Base-by-base conservation (phyloP, 1,140 invertebrate species). In the Neodiprion virginianus region DNA sequence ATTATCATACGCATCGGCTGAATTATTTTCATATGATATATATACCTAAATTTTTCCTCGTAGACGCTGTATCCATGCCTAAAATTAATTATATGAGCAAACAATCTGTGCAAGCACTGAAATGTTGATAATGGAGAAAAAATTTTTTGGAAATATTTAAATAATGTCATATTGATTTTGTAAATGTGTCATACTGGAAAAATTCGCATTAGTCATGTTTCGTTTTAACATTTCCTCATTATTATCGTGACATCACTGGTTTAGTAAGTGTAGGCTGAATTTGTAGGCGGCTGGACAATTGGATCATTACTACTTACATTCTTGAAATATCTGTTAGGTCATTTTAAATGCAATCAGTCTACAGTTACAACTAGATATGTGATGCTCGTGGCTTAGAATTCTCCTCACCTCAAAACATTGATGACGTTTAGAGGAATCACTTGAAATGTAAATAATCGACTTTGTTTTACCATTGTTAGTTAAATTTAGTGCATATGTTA, bases 251-350 rank as follows among this genome's bases (percentile, higher is more conserved):
- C 48, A 74, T 74, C 65, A 72, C 71, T 61, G n/a, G n/a, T 48
- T 28, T 72, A 47, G 68, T 76, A 72, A 67, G 73, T 70, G 75
- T 74, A 66, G 73, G 69, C 65, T 74, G 72, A 74, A 67, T 68
- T 74, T 67, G 69, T 74, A 67, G 72, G 73, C 72, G 79, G 80
- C n/a, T 73, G 74, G 71, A 76, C 80, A 69, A 82, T 80, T 82
- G 78, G 78, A 82, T 82, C 82, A 82, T 82, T 80, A 70, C 73
- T 67, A 68, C 3, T 72, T 69, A 76, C 72, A 82, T 82, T 82
- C 81, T 72, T 77, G 78, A 67, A 79, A 82, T 82, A 78, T 80
- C 70, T 80, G 78, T 81, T 82, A 82, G 79, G 69, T 48, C 67
- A 48, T 47, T 23, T 69, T 11, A 47, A 69, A 47, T 23, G 21